Evolutionary conservation across 2,888 invertebrate genomes (phyloP).

Genomic region (Ennomos quercinarius): DNA sequence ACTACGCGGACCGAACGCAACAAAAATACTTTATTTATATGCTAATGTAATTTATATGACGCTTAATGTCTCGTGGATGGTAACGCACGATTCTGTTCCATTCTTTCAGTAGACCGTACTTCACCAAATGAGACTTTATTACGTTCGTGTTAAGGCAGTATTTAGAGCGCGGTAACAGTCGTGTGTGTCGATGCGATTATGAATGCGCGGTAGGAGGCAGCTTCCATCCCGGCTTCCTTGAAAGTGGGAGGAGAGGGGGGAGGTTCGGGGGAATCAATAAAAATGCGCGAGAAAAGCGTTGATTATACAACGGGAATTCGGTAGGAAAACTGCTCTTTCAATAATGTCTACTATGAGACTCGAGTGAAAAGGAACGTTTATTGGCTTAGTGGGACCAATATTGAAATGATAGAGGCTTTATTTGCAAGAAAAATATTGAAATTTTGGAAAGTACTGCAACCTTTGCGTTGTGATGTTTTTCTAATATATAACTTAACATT

Average conservation of each 20-base stretch:
- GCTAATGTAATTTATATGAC: constrained; percentile 86
- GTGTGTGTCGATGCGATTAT: constrained; percentile 83
- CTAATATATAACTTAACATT: too few species aligned
- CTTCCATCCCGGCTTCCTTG: constrained; percentile 78
- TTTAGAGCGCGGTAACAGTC: constrained; percentile 60
- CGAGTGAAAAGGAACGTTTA: constrained; percentile 61
- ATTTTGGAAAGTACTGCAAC: constrained; percentile 19
- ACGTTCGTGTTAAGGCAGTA: constrained; percentile 59
- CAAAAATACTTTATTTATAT: constrained; percentile 86
- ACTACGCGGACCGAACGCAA: constrained; percentile 72
- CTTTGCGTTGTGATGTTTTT: constrained; percentile 1
- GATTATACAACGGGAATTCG: constrained; percentile 82
- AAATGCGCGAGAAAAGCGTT: constrained; percentile 84
- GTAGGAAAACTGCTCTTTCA: constrained; percentile 73
- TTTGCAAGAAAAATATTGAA: constrained; percentile 34
- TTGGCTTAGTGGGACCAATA: constrained; percentile 51
- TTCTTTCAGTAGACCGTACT: constrained; percentile 61
- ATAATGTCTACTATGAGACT: constrained; percentile 62
- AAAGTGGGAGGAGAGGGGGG: constrained; percentile 63
- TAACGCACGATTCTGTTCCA: constrained; percentile 83
- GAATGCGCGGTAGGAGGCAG: constrained; percentile 85
- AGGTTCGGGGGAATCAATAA: constrained; percentile 80
- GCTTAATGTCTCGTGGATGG: constrained; percentile 84
- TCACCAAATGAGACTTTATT: constrained; percentile 59
- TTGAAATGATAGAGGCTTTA: constrained; percentile 47